Evolutionary conservation across 2,797 vertebrate species (phyloP).

Genomic region (Xerus rutilus): DNA sequence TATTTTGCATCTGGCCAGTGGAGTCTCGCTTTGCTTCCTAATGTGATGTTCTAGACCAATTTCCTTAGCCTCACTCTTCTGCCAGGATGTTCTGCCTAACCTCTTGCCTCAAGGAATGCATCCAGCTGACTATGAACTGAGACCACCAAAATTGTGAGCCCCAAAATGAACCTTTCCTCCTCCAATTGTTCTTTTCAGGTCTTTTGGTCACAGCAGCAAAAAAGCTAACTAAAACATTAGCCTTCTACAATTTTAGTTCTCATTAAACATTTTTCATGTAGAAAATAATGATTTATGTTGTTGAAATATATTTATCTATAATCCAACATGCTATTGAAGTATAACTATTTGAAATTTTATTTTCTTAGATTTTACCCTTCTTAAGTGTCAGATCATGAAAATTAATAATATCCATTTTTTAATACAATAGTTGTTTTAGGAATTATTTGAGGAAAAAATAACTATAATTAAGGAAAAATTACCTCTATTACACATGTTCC

Average conservation of each 20-base stretch:
- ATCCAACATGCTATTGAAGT: not conserved
- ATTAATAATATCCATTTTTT: not conserved
- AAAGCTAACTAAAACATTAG: not conserved
- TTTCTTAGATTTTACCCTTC: not conserved
- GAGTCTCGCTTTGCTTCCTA: too few species aligned
- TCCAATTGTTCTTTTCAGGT: too few species aligned
- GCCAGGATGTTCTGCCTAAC: too few species aligned
- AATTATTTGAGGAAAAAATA: not conserved
- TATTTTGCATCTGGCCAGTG: too few species aligned
- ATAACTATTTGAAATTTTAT: conserved; percentile 17
- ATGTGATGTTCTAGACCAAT: too few species aligned
- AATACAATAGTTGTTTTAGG: not conserved
- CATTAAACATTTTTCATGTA: not conserved
- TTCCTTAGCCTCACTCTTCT: too few species aligned
- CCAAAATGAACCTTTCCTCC: too few species aligned
- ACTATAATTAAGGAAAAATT: not conserved
- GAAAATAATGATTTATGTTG: not conserved
- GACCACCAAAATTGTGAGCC: too few species aligned
- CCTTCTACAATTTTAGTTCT: not conserved
- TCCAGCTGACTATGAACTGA: too few species aligned
- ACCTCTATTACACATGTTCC: not conserved
- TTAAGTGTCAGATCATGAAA: not conserved
- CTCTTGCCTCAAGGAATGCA: too few species aligned
- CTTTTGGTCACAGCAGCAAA: too few species aligned
- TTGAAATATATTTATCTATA: not conserved